Base-by-base conservation (phyloP, 2,797 vertebrate species). In the Peromyscus eremicus region DNA sequence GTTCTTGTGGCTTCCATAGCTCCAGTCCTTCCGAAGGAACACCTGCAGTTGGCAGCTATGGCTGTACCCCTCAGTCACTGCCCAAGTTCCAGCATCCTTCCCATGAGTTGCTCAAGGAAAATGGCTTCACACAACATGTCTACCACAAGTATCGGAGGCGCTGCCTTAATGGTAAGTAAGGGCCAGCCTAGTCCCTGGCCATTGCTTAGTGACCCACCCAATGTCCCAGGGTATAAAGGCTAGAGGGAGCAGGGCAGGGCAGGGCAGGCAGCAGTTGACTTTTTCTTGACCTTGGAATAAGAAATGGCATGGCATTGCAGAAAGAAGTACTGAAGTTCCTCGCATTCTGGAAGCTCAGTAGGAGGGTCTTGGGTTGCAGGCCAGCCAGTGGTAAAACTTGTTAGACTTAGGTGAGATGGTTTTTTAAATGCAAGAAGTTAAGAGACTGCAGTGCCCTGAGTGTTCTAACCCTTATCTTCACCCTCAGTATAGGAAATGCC, bases 61-160 rank as follows among this genome's bases (percentile, higher is more conserved):
- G 99, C 98, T 99, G 99, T 98, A 99, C 99, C 4, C 99, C 99
- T 0, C 99, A 99, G 98, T 99, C 99, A 89, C 98, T 99, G 96
- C 99, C 99, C 97, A 99, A 99, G 98, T 99, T 99, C 98, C 99
- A 99, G 98, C 99, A 99, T 95, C 99, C 99, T 70, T 99, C 99
- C 0, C 99, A 99, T 0, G 99, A 99, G 99, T 99, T 99, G 98
- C 99, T 99, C 96, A 99, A 99, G 98, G 99, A 99, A 98, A 99
- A 99, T 2, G 99, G 99, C 98, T 99, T 99, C 99, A 99, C 99
- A 37, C 99, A 99, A 98, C 99, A 99, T 2, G 99, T 99, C 97
- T 99, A 99, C 99, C 99, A 99, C 99, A 99, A 99, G 98, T 99
- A 99, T 98, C 99, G 99, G 97, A 99, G 99, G 97, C 99, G 99